phyloP scores from a whole-genome alignment of 2,797 vertebrate species.

The Anomalospiza imberbis region DNA sequence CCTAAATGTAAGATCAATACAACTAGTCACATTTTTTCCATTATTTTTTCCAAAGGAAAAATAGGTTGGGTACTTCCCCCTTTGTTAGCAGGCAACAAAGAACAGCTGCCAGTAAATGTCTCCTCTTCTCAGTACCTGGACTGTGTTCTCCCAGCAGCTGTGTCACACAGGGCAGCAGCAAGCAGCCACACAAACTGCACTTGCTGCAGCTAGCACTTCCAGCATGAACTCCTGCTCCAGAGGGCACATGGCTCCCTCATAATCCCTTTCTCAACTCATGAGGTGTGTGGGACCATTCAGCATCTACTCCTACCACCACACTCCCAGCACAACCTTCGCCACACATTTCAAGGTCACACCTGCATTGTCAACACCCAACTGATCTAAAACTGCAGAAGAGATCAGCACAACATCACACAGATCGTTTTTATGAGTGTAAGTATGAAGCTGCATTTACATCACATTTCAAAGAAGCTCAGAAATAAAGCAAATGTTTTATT shows the following conservation, averaged over 20 bases:
- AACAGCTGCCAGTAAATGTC: neutral
- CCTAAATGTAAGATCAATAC: neutral
- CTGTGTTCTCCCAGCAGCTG: neutral
- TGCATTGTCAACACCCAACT: neutral
- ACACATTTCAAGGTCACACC: neutral
- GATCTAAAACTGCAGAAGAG: neutral
- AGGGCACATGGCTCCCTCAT: neutral
- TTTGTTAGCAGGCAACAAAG: neutral
- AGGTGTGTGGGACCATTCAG: accelerated
- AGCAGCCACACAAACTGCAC: neutral
- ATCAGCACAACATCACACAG: neutral
- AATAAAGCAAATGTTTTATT: neutral
- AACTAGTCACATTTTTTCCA: neutral
- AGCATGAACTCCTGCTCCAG: neutral
- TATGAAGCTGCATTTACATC: neutral
- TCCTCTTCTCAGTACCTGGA: neutral
- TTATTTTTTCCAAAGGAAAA: neutral
- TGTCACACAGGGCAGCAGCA: neutral
- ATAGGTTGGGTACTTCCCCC: neutral
- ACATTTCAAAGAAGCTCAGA: neutral
- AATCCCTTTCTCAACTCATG: neutral
- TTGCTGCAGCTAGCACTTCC: neutral
- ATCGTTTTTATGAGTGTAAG: neutral
- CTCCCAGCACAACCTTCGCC: neutral
- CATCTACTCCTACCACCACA: neutral